Evolutionary conservation across 92 coral and sea anemone genomes (phyloP).

Genomic region (Palythoa grandis): DNA sequence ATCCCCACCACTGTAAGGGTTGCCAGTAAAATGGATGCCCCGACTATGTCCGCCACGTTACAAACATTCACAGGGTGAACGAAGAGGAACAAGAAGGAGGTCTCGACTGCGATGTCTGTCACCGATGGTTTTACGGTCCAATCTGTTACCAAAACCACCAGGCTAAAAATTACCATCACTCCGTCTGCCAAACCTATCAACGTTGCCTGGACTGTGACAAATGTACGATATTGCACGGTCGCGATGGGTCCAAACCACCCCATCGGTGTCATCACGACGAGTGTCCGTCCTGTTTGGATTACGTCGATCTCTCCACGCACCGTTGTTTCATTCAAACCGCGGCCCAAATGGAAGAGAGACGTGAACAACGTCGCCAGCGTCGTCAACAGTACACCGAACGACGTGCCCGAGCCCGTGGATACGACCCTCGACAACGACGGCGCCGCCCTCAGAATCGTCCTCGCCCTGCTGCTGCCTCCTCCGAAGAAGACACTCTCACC

Average conservation of each 20-base stretch:
- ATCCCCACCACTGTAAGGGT: background rate
- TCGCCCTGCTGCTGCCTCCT: background rate
- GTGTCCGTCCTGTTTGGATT: background rate
- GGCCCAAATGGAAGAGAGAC: background rate
- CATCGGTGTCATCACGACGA: background rate
- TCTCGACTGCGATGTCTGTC: background rate
- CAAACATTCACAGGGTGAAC: no score
- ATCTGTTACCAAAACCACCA: background rate
- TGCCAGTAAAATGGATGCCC: background rate
- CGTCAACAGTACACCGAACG: no score
- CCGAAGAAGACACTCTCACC: background rate
- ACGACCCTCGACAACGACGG: background rate
- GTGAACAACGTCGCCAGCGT: background rate
- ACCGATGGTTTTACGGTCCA: background rate
- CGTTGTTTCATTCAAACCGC: no score
- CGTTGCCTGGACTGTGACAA: background rate
- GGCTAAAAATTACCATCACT: background rate
- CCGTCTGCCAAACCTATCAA: background rate
- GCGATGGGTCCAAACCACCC: background rate
- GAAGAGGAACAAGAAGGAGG: no score
- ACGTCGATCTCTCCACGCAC: background rate
- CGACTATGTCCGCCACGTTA: no score
- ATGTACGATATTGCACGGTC: background rate
- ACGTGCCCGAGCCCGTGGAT: no score
- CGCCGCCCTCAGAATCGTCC: background rate